phyloP scores from a whole-genome alignment of 2,113 vertebrate genomes.

The Thamnaconus septentrionalis region DNA sequence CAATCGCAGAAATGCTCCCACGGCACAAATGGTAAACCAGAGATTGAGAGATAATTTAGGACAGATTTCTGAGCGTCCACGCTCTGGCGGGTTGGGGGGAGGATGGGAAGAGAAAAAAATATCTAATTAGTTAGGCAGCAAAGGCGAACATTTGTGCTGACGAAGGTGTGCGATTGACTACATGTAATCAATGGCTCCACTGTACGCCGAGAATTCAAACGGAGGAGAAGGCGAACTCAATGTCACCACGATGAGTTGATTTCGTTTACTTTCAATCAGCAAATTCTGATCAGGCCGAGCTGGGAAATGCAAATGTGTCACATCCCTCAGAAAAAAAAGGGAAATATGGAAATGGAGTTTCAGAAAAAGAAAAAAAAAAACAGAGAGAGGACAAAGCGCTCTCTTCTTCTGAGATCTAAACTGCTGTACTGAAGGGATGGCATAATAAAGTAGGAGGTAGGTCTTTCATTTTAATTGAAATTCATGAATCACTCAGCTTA shows the following conservation, averaged over 20 bases:
- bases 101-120: slow-evolving; percentile 1
- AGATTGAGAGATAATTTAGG: slow-evolving; percentile 71
- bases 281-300: slow-evolving; percentile 74
- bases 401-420: slow-evolving; percentile 70
- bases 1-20: slow-evolving; percentile 71
- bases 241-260: slow-evolving; percentile 73
- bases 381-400: slow-evolving; percentile 57
- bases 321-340: slow-evolving; percentile 61
- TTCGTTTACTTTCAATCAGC: slow-evolving; percentile 78
- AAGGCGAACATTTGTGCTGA: slow-evolving; percentile 71
- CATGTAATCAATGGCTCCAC: slow-evolving; percentile 75
- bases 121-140: slow-evolving; percentile 55
- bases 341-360: slow-evolving; percentile 76
- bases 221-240: slow-evolving; percentile 67
- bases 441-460: slow-evolving; percentile 75
- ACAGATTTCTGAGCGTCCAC: slow-evolving; percentile 63
- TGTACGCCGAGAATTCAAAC: slow-evolving; percentile 65
- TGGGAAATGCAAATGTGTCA: slow-evolving; percentile 74
- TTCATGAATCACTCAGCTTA: slow-evolving; percentile 76
- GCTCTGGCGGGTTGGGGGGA: slow-evolving; percentile 34
- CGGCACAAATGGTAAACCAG: slow-evolving; percentile 72
- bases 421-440: slow-evolving; percentile 64
- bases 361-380: slow-evolving; percentile 44
- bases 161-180: slow-evolving; percentile 68
- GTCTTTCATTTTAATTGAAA: slow-evolving; percentile 82